Evolutionary conservation across 2,888 invertebrate species (phyloP).

Genomic region (Andrena fulva): DNA sequence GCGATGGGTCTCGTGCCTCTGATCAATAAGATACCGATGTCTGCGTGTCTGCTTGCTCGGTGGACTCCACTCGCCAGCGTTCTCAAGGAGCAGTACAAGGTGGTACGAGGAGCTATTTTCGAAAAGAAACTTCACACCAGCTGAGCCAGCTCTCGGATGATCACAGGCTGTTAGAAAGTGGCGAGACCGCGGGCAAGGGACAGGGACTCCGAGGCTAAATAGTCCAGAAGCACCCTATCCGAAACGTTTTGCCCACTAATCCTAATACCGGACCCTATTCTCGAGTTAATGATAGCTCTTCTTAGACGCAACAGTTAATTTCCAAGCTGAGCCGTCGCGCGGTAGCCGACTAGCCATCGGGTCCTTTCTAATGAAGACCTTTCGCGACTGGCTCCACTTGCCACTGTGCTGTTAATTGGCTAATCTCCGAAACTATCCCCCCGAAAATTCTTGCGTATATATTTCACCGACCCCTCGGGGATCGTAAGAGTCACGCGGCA

Average conservation of each 20-base stretch:
- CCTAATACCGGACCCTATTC: slow-evolving; percentile 74
- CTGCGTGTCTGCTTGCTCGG: neutral
- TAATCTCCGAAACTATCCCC: slow-evolving; percentile 29
- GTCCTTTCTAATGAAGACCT: slow-evolving; percentile 72
- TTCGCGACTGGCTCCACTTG: slow-evolving; percentile 59
- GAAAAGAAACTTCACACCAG: slow-evolving; percentile 59
- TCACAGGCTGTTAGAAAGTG: slow-evolving; percentile 44
- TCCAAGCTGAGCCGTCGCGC: slow-evolving; percentile 70
- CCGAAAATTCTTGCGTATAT: neutral
- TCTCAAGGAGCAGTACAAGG: neutral
- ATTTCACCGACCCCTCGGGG: too few relatives aligned
- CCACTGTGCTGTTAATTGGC: slow-evolving; percentile 66
- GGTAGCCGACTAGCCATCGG: slow-evolving; percentile 69
- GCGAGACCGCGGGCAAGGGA: slow-evolving; percentile 28
- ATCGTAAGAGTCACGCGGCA: neutral
- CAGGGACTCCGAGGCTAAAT: slow-evolving; percentile 54
- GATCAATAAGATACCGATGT: neutral
- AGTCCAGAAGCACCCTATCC: slow-evolving; percentile 72
- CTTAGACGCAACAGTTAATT: slow-evolving; percentile 73
- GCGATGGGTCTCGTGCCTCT: neutral
- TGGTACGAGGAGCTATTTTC: neutral
- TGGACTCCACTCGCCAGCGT: neutral
- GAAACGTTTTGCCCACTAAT: slow-evolving; percentile 73
- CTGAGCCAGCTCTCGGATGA: slow-evolving; percentile 57
- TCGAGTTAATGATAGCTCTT: slow-evolving; percentile 75